Evolutionary conservation across 2,888 invertebrate species (phyloP).

Genomic region (Dryobotodes eremita): DNA sequence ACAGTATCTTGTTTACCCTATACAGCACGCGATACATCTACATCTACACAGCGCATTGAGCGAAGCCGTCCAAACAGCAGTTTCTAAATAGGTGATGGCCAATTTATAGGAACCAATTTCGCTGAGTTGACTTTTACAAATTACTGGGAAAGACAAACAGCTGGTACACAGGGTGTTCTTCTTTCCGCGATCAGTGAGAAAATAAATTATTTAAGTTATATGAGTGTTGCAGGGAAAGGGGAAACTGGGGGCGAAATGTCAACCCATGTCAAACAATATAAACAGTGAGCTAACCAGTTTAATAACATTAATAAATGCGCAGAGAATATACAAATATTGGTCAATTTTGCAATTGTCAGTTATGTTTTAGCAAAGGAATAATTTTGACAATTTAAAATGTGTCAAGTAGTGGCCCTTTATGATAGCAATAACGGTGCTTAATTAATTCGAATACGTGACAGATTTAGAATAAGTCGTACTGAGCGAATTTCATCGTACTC

Average conservation of each 20-base stretch:
- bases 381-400: not conserved
- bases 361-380: not conserved
- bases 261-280: conserved; percentile 72
- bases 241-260: conserved; percentile 56
- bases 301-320: conserved; percentile 58
- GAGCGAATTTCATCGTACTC: not conserved
- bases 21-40: not conserved
- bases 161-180: conserved; percentile 54
- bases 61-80: conserved; percentile 21
- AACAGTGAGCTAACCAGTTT: conserved; percentile 69
- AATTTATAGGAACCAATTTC: conserved; percentile 60
- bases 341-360: not conserved
- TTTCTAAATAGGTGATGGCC: conserved; percentile 44
- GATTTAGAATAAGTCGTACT: not conserved
- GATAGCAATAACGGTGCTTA: not conserved
- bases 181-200: conserved; percentile 40
- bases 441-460: conserved; percentile 1
- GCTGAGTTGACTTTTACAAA: conserved; percentile 64
- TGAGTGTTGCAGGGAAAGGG: conserved; percentile 55
- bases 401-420: not conserved
- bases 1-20: not conserved
- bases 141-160: conserved; percentile 59
- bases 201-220: conserved; percentile 63
- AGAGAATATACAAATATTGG: conserved; percentile 33
- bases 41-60: conserved; percentile 2